phyloP scores from a whole-genome alignment of 2,888 invertebrate species.

The Cryptus viduatorius region DNA sequence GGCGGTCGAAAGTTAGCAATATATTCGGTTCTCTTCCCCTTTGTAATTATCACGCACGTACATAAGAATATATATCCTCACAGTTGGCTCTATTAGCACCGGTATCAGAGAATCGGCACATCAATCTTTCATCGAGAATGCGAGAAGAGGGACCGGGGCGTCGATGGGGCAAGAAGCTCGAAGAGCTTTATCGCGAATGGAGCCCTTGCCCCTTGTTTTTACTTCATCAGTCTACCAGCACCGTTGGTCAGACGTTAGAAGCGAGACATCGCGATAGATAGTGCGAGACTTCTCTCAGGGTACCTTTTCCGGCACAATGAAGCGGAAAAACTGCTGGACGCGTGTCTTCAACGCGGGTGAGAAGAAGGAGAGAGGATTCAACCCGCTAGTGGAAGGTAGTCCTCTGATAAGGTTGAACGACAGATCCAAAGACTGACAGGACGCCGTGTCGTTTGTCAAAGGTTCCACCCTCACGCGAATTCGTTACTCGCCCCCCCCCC shows the following conservation, averaged over 20 bases:
- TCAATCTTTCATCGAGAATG: slow-evolving; percentile 54
- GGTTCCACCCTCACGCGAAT: slow-evolving; percentile 18
- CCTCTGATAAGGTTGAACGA: slow-evolving; percentile 77
- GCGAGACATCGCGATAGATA: slow-evolving; percentile 47
- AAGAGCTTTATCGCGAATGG: slow-evolving; percentile 72
- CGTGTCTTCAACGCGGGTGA: slow-evolving; percentile 13
- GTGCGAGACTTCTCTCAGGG: slow-evolving; percentile 1
- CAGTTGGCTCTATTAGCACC: slow-evolving; percentile 14
- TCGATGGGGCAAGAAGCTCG: slow-evolving; percentile 51
- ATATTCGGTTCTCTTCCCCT: not conserved
- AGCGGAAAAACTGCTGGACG: slow-evolving; percentile 42
- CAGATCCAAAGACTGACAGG: slow-evolving; percentile 78
- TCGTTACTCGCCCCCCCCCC: slow-evolving; percentile 38
- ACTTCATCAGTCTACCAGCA: slow-evolving; percentile 79
- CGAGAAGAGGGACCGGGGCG: slow-evolving; percentile 15
- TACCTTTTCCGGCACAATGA: slow-evolving; percentile 11
- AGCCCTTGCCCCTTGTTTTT: slow-evolving; percentile 73
- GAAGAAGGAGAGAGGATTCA: slow-evolving; percentile 64
- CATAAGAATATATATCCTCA: not conserved
- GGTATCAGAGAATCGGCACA: slow-evolving; percentile 15
- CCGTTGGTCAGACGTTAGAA: slow-evolving; percentile 36
- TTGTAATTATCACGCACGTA: not conserved
- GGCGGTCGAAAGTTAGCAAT: not conserved
- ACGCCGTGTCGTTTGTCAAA: slow-evolving; percentile 77
- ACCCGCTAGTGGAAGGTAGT: not conserved